Percentiles rank a stretch among this genome's conserved stretches.
These are phyloP conservation scores for Leptodactylus fallax DNA, from an alignment of 2,797 vertebrate genomes.

Conservation along the genomic window DNA sequence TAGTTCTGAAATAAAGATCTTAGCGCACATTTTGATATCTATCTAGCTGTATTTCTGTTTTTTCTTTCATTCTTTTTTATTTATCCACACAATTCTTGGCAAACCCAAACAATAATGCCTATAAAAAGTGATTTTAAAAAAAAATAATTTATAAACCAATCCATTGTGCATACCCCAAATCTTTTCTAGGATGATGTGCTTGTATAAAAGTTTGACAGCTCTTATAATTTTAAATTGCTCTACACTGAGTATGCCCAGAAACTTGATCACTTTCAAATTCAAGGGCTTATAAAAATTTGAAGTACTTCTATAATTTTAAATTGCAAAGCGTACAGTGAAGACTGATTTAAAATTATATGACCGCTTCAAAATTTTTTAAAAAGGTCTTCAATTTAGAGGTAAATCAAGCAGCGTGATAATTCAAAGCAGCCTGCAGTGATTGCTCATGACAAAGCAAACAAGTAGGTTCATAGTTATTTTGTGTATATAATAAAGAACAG, in stretches of 20 bases:
- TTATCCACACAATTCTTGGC: conserved; percentile 64
- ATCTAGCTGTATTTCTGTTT: too few relatives aligned
- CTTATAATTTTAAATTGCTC: conserved; percentile 87
- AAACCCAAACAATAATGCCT: conserved; percentile 79
- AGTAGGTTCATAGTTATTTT: neutral
- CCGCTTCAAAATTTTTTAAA: conserved; percentile 80
- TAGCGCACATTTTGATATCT: too few relatives aligned
- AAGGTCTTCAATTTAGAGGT: conserved; percentile 83
- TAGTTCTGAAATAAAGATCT: too few relatives aligned
- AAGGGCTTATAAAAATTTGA: conserved; percentile 88
- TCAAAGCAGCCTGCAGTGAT: conserved; percentile 76
- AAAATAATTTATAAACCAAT: conserved; percentile 83
- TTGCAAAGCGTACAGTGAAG: conserved; percentile 82
- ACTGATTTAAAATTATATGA: conserved; percentile 87
- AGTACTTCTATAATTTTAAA: conserved; percentile 88
- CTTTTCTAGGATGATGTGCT: conserved; percentile 82
- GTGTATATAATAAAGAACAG: neutral
- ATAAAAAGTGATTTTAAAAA: conserved; percentile 75
- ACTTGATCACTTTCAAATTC: conserved; percentile 87
- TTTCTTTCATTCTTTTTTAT: too few relatives aligned
- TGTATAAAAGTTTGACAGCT: conserved; percentile 88
- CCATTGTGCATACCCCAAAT: conserved; percentile 81
- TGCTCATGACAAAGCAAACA: conserved; percentile 31
- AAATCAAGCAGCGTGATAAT: conserved; percentile 83
- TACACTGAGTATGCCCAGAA: conserved; percentile 84